Percentiles rank a stretch among this genome's conserved stretches.
Conservation (phyloP, 2,888 invertebrate species). For the Clistopyga incitator region DNA sequence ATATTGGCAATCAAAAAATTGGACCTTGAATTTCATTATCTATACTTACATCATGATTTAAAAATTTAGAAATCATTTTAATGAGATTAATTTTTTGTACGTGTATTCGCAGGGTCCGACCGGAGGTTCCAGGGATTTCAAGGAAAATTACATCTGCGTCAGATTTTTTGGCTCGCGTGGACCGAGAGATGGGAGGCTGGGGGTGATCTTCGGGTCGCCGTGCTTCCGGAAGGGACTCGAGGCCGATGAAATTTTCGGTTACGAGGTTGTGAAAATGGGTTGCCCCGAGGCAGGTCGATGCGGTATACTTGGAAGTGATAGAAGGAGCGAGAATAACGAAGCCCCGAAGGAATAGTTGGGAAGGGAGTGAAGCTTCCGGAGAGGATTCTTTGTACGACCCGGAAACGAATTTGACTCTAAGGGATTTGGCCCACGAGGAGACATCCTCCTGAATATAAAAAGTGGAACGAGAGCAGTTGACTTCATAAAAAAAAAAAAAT, state of each 20-base stretch:
- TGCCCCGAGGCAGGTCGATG: slow-evolving; percentile 13
- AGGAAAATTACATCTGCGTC: slow-evolving; percentile 70
- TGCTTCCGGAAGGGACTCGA: slow-evolving; percentile 54
- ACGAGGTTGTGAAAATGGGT: slow-evolving; percentile 27
- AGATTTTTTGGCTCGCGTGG: slow-evolving; percentile 70
- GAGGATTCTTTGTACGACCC: slow-evolving; percentile 32
- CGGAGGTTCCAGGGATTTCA: slow-evolving; percentile 71
- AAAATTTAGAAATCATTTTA: too few species aligned
- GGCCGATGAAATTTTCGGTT: slow-evolving; percentile 64
- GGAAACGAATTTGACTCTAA: slow-evolving; percentile 16
- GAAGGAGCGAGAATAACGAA: slow-evolving; percentile 34
- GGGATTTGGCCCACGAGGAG: slow-evolving; percentile 27
- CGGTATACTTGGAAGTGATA: slow-evolving; percentile 11
- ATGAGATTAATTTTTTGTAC: too few species aligned
- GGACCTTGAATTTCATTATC: too few species aligned
- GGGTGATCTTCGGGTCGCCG: slow-evolving; percentile 59
- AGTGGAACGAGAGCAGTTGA: slow-evolving; percentile 18
- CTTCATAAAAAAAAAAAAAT: slow-evolving; percentile 13
- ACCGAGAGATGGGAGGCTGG: slow-evolving; percentile 46
- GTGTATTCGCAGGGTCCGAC: slow-evolving; percentile 52
- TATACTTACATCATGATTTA: too few species aligned
- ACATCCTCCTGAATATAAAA: slow-evolving; percentile 17
- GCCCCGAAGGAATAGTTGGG: slow-evolving; percentile 35
- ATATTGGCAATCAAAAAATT: too few species aligned
- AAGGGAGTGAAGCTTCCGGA: slow-evolving; percentile 5